Base-by-base conservation (phyloP, 2,888 invertebrate species). In the Limenitis camilla region DNA sequence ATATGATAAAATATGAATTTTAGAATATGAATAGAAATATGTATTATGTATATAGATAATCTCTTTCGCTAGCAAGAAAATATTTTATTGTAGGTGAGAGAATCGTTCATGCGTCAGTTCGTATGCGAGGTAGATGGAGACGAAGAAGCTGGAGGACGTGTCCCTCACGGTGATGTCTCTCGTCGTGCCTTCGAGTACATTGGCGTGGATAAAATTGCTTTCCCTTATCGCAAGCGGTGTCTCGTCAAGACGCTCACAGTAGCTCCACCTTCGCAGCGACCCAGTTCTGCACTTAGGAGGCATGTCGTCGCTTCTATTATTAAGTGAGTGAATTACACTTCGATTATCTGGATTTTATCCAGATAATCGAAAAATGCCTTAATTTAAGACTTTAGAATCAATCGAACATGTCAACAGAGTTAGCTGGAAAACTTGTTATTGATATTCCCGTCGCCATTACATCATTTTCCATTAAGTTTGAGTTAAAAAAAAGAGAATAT, bases 31-130 rank as follows among this genome's bases (percentile, higher is more conserved):
- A 10, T 19, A 41, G n/a, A 8, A 41, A 10, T 31, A 8, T 36
- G 35, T n/a, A 10, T 6, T 41, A 41, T 29, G 0, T 9, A 8
- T 29, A 8, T 10, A 29, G 5, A 30, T 30, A 10, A 30, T 41
- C 5, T 8, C 5, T 10, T 29, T 6, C 5, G n/a, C 11, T 6
- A 10, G 11, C 5, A 11, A 43, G 19, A 33, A 33, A 30, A 5
- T 31, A 30, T 27, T 6, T 39, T 40, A 33, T 36, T 42, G n/a
- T 55, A 94, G 92, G 94, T 97, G 4, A 91, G 99, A 38, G 99
- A 99, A 78, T 99, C 98, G 64, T 99, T 99, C 78, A 98, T 99
- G 95, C 91, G 98, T 6, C 98, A 98, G 78, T 99, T 99, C 79
- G 95, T 97, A 1, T 93, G 93, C 65, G 96, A 96, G 71, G 92